Evolutionary conservation across 2,113 vertebrate species (phyloP), one percentile per base, ranked within the genome.

Genomic region (Orycteropus afer): DNA sequence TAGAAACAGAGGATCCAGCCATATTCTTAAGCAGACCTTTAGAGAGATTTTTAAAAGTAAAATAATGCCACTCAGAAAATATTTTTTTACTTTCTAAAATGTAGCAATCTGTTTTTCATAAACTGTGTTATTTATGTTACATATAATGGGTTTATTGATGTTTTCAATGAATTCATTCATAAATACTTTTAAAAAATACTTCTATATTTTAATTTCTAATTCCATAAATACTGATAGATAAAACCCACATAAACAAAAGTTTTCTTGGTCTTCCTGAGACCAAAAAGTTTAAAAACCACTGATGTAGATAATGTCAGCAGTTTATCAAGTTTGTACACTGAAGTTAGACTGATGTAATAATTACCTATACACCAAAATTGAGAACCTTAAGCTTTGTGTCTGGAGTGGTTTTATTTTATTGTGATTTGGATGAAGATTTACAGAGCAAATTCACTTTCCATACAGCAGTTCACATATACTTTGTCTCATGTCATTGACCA

Each of bases 101-200:
- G 1, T 87, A n/a, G 22, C 4, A 4, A 55, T 13, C 29, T 79
- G 29, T 57, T 69, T 71, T 87, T 80, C 27, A 79, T 61, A 59
- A 61, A 85, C 22, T 34, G 49, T 49, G 49, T 63, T 69, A 18
- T 73, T 93, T 71, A 42, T 90, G 51, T 84, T 90, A 90, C 14
- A 40, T 51, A 32, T 78, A 37, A 20, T 78, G 25, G 7, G 49
- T 78, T 84, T 77, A 42, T 49, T n/a, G n/a, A n/a, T 63, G 9
- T 85, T 51, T 65, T 92, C 67, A 8, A 80, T 55, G 53, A 86
- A 73, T 80, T n/a, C 79, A 90, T 63, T 90, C 45, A 71, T 57
- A 15, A 29, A 15, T 42, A 22, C 51, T 86, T 80, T 27, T 29
- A 37, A 79, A 42, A 61, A 55, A 61, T 15, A 37, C 61, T 53